phyloP scores from a whole-genome alignment of 2,113 vertebrate species.

The Aviceda subcristata region DNA sequence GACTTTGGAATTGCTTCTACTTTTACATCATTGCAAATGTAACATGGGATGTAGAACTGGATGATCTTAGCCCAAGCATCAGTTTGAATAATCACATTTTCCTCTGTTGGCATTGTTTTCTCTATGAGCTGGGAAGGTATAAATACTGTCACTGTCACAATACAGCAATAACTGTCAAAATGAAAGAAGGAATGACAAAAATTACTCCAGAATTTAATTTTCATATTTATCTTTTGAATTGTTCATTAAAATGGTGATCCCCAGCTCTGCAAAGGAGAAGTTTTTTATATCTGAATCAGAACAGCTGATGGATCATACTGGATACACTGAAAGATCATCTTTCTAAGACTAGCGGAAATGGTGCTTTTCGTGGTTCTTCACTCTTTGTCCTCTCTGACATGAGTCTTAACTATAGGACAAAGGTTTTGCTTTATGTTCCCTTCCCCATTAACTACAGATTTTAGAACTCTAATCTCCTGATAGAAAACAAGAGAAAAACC shows the following conservation, averaged over 20 bases:
- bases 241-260: not conserved
- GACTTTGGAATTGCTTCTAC: not conserved
- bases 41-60: not conserved
- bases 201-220: not conserved
- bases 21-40: not conserved
- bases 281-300: not conserved
- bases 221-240: not conserved
- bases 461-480: not conserved
- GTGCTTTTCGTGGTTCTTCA: not conserved
- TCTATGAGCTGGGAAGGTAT: not conserved
- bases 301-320: not conserved
- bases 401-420: not conserved
- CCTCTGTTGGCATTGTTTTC: not conserved
- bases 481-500: not conserved
- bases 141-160: not conserved
- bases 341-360: not conserved
- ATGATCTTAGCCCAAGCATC: not conserved
- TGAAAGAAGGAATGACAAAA: not conserved
- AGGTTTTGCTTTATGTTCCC: not conserved
- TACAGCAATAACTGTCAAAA: not conserved
- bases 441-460: not conserved
- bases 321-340: not conserved
- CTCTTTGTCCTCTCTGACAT: not conserved
- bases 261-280: not conserved
- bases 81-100: not conserved